These are phyloP conservation scores for Tragelaphus imberbis DNA, from an alignment of 2,113 vertebrate genomes.

Conservation along the genomic window DNA sequence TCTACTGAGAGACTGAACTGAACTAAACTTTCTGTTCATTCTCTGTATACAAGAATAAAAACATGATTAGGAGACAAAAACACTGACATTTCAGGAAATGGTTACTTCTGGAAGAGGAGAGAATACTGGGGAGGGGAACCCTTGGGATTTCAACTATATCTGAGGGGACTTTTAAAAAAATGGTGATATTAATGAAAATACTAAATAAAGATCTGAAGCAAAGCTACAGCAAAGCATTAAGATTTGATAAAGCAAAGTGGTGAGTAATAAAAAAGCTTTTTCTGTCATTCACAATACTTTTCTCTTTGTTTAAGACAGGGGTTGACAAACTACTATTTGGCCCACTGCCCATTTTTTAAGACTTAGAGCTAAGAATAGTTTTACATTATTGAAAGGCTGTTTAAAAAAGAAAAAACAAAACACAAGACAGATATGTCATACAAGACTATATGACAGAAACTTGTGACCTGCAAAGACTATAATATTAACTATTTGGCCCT, in stretches of 20 bases:
- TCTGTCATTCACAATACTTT: neutral
- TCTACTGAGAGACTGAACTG: neutral
- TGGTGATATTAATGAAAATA: conserved; percentile 12
- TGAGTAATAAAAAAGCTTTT: neutral
- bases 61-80: neutral
- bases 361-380: neutral
- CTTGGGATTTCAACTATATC: neutral
- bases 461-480: neutral
- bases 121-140: neutral
- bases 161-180: neutral
- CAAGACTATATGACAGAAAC: neutral
- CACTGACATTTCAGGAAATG: neutral
- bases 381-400: neutral
- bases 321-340: neutral
- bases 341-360: neutral
- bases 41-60: neutral
- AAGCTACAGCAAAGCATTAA: neutral
- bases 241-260: neutral
- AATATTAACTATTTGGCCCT: neutral
- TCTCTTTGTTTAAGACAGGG: neutral
- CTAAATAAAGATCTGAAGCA: conserved; percentile 17
- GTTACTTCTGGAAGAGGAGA: conserved; percentile 8
- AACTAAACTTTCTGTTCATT: neutral
- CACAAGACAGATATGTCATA: neutral
- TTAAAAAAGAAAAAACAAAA: neutral